phyloP scores from a whole-genome alignment of 2,113 vertebrate genomes.

The Sarotherodon lohbergeri region DNA sequence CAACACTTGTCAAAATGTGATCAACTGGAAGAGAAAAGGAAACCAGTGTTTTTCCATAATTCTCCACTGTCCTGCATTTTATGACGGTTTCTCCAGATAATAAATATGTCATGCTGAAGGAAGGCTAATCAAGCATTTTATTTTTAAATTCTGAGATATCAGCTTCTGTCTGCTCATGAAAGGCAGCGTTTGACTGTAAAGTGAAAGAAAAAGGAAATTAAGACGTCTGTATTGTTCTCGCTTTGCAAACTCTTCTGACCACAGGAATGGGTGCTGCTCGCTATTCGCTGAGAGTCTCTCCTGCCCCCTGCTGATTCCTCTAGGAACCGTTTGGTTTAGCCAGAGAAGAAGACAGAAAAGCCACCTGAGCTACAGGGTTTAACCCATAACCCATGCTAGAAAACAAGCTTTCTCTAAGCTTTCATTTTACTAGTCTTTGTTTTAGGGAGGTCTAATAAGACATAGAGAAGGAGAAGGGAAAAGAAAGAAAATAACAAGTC shows the following conservation, averaged over 20 bases:
- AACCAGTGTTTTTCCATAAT: neutral
- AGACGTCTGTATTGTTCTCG: neutral
- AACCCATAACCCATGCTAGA: neutral
- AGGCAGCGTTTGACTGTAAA: neutral
- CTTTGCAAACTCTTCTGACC: neutral
- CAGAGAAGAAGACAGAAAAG: neutral
- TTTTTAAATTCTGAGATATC: neutral
- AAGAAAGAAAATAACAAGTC: neutral
- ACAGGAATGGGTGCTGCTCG: neutral
- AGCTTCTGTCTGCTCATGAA: neutral
- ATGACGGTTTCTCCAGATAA: neutral
- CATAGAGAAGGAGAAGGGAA: neutral
- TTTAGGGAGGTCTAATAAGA: neutral
- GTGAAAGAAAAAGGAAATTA: neutral
- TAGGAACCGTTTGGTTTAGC: neutral
- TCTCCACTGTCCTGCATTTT: neutral
- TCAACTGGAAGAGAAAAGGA: neutral
- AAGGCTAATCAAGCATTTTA: neutral
- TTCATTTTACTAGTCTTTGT: neutral
- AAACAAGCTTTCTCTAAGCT: neutral
- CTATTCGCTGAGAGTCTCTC: slow-evolving; percentile 32
- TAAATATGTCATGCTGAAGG: neutral
- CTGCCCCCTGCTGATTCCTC: slow-evolving; percentile 51
- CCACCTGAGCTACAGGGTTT: neutral
- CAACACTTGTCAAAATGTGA: neutral